phyloP scores from a whole-genome alignment of 2,113 vertebrate genomes.

The Tyto alba region DNA sequence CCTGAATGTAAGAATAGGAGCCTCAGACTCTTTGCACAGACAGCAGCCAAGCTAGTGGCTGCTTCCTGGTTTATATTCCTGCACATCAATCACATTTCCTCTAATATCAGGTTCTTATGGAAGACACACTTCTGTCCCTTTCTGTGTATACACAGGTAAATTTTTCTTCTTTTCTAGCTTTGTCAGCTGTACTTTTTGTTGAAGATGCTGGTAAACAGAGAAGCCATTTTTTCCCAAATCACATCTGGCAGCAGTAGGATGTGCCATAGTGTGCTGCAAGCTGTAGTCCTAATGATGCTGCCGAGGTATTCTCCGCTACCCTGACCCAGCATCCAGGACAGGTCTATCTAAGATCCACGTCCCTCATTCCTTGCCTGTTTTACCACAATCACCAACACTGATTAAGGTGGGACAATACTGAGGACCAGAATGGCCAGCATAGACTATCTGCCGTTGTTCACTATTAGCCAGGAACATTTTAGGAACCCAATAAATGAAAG shows the following conservation, averaged over 20 bases:
- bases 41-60: not conserved
- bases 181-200: not conserved
- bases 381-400: not conserved
- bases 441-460: not conserved
- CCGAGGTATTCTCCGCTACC: not conserved
- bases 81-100: slow-evolving; percentile 1
- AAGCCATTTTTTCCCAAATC: not conserved
- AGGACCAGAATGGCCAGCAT: not conserved
- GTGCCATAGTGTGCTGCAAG: not conserved
- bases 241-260: not conserved
- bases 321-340: not conserved
- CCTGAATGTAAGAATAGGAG: not conserved
- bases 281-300: not conserved
- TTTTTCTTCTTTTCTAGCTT: not conserved
- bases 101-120: not conserved
- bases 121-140: not conserved
- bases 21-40: not conserved
- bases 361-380: not conserved
- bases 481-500: not conserved
- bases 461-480: not conserved
- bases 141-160: not conserved
- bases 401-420: not conserved
- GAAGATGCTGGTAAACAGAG: not conserved
- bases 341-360: not conserved
- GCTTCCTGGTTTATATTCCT: not conserved